Evolutionary conservation across 2,888 invertebrate genomes (phyloP).

Genomic region (Andrena camellia): DNA sequence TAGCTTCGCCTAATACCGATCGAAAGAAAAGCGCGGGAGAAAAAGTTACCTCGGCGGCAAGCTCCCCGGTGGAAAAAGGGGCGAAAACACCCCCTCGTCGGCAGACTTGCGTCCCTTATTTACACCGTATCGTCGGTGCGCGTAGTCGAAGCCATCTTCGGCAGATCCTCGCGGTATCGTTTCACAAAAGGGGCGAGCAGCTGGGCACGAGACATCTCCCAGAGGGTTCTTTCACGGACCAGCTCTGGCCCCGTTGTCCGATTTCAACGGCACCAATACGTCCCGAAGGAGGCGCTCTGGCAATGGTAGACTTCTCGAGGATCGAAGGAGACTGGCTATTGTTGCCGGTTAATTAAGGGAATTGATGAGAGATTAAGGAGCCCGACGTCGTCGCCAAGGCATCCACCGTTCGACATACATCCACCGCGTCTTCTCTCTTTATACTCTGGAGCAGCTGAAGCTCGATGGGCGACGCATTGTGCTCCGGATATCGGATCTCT

Average conservation of each 20-base stretch:
- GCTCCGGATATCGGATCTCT: constrained; percentile 54
- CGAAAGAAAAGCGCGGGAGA: background rate
- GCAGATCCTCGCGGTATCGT: constrained; percentile 18
- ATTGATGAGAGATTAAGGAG: constrained; percentile 80
- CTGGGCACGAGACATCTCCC: constrained; percentile 46
- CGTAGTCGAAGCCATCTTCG: constrained; percentile 18
- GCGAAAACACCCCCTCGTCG: background rate
- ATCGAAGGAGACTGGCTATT: constrained; percentile 72
- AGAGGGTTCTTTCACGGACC: constrained; percentile 41
- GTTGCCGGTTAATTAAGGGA: constrained; percentile 80
- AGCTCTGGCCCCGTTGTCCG: constrained; percentile 59
- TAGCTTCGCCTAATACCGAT: background rate
- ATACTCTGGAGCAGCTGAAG: constrained; percentile 18
- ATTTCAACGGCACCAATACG: constrained; percentile 55
- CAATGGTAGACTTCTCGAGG: background rate
- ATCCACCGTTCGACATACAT: constrained; percentile 35
- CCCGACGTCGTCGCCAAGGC: constrained; percentile 21
- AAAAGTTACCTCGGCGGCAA: background rate
- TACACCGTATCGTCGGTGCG: constrained; percentile 20
- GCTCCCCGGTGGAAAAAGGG: background rate
- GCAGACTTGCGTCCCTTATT: constrained; percentile 28
- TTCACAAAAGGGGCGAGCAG: constrained; percentile 24
- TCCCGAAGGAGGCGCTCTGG: constrained; percentile 17
- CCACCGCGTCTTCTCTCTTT: constrained; percentile 39
- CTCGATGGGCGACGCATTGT: constrained; percentile 71